phyloP scores from a whole-genome alignment of 2,888 invertebrate species.

The Dione juno region DNA sequence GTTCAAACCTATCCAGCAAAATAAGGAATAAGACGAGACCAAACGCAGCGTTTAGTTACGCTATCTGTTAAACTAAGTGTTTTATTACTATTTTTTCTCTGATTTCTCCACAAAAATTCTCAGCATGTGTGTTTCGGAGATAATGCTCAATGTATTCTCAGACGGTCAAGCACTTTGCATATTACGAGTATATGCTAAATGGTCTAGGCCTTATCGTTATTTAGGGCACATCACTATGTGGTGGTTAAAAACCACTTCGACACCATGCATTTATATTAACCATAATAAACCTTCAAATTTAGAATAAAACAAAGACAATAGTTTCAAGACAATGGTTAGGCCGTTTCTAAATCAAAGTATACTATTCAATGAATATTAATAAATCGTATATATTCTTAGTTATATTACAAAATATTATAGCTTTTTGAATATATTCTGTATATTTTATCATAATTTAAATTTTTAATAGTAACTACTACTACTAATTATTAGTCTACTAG shows the following conservation, averaged over 20 bases:
- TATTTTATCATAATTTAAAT: too few relatives aligned
- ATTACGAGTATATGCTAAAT: not conserved
- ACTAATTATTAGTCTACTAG: too few relatives aligned
- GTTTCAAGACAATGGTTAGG: not conserved
- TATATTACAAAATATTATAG: not conserved
- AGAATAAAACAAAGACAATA: slow-evolving; percentile 1
- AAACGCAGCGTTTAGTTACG: not conserved
- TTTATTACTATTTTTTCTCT: not conserved
- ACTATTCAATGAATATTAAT: slow-evolving; percentile 4
- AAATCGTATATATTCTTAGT: slow-evolving; percentile 1
- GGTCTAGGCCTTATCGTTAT: slow-evolving; percentile 3
- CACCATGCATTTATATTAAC: slow-evolving; percentile 7
- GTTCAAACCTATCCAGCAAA: not conserved
- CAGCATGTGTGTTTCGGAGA: too few relatives aligned
- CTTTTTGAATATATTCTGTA: not conserved
- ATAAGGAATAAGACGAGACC: not conserved
- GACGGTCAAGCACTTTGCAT: slow-evolving; percentile 14
- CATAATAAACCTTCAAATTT: slow-evolving; percentile 8
- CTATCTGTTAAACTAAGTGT: not conserved
- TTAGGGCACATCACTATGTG: slow-evolving; percentile 15
- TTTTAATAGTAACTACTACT: too few relatives aligned
- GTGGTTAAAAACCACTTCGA: slow-evolving; percentile 6
- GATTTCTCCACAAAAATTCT: not conserved
- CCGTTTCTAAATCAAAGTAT: slow-evolving; percentile 5
- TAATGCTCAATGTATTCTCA: slow-evolving; percentile 21